Evolutionary conservation across 2,888 invertebrate species (phyloP).

Genomic region (Eudemis profundana): DNA sequence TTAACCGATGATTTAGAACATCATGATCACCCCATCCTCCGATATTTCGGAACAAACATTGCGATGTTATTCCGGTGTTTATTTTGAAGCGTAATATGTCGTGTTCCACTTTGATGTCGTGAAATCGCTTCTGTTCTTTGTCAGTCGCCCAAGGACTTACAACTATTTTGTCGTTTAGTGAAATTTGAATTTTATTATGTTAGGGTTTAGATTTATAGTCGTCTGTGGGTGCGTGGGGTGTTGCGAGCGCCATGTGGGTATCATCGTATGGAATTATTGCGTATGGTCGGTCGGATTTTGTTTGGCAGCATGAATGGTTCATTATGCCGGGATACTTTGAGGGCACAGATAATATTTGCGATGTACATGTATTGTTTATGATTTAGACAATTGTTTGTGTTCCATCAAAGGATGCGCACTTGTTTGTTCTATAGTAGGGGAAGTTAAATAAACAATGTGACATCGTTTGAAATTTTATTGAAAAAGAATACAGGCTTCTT

Average conservation of each 20-base stretch:
- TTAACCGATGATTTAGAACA: constrained; percentile 80
- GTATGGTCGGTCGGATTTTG: constrained; percentile 84
- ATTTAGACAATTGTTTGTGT: constrained; percentile 84
- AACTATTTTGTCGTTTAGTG: constrained; percentile 74
- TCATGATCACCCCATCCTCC: constrained; percentile 77
- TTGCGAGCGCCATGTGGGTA: constrained; percentile 64
- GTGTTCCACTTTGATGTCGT: constrained; percentile 85
- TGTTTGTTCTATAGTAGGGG: constrained; percentile 72
- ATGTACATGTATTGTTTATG: constrained; percentile 83
- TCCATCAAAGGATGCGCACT: constrained; percentile 84
- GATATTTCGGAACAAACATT: constrained; percentile 83
- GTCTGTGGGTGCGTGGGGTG: constrained; percentile 73
- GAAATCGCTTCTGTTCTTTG: constrained; percentile 84
- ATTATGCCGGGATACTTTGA: constrained; percentile 82
- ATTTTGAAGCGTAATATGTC: constrained; percentile 85
- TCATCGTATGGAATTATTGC: constrained; percentile 79
- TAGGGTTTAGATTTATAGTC: constrained; percentile 77
- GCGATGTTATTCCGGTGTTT: constrained; percentile 84
- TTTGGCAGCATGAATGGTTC: constrained; percentile 84
- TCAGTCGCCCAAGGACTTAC: constrained; percentile 80
- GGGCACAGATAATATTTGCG: constrained; percentile 80
- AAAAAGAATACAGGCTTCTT: constrained; percentile 44
- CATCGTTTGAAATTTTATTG: constrained; percentile 47
- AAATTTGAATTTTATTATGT: constrained; percentile 78
- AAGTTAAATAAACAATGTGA: constrained; percentile 65